Base-by-base conservation (phyloP, 2,888 invertebrate species). In the Orchesellides sinensis region DNA sequence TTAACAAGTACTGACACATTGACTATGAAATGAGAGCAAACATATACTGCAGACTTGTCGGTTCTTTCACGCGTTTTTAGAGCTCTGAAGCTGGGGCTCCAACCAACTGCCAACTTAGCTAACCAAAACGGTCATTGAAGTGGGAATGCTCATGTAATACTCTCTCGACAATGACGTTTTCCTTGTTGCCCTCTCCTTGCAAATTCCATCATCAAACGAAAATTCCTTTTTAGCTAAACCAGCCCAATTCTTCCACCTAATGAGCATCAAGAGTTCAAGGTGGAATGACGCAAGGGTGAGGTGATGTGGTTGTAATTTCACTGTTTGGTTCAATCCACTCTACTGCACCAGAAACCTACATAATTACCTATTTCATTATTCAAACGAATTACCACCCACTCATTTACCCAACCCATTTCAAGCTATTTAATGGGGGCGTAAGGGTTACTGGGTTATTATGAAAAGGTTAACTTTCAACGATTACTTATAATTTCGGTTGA, bases 221-320 rank as follows among this genome's bases (percentile, higher is more conserved):
- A 25, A 21, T 40, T 56, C 29, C n/a, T n/a, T 69, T 32, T 25
- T 14, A 4, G 52, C 19, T 52, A 59, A 5, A 65, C 54, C 10
- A 59, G 29, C 23, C 68, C 66, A 69, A 19, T 70, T 70, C 70
- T 78, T 63, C 61, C 63, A 78, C 78, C 54, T 32, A 70, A 70
- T 78, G 69, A 61, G 40, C 69, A 78, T 69, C 69, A 70, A 77
- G 78, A 45, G 63, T 47, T 70, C 78, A 78, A 69, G 78, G 77
- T 77, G 47, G 49, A 54, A 29, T 14, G 59, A 68, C 47, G 77
- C 29, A 68, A 59, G 77, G 68, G 47, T 47, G 77, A 77, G 61
- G 68, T 59, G 68, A 78, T 78, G 78, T 78, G 69, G 61, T 70
- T 69, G 61, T 78, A 78, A 78, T 78, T 78, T 78, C 61, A 70